Conservation (phyloP, 2,797 vertebrate genomes). For the Australoheros facetus region DNA sequence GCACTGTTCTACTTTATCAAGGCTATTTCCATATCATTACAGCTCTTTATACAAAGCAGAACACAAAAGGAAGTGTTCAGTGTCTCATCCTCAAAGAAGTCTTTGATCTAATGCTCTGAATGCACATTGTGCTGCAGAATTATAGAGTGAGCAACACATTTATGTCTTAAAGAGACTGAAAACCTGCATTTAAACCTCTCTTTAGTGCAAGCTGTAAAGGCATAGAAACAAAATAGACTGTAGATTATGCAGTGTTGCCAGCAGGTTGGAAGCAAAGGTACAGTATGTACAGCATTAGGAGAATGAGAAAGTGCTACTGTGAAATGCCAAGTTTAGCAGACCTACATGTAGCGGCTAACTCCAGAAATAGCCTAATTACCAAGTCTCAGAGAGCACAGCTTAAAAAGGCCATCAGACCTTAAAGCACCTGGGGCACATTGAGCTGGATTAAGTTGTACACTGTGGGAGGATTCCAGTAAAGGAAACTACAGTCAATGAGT, state of each 20-base stretch:
- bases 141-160: conserved; percentile 13
- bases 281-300: neutral
- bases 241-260: neutral
- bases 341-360: conserved; percentile 61
- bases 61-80: conserved; percentile 26
- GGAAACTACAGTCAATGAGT: conserved; percentile 46
- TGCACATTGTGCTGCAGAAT: conserved; percentile 21
- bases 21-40: conserved; percentile 51
- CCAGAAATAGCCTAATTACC: conserved; percentile 84
- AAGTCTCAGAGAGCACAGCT: conserved; percentile 79
- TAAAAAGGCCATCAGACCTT: conserved; percentile 78
- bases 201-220: neutral
- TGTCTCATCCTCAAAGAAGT: conserved; percentile 52
- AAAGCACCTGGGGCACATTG: conserved; percentile 72
- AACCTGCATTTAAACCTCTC: neutral
- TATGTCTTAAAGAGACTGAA: conserved; percentile 3
- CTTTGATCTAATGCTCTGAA: conserved; percentile 61
- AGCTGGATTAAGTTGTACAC: conserved; percentile 76
- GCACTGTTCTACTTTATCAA: conserved; percentile 32
- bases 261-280: conserved; percentile 4
- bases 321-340: conserved; percentile 71
- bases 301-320: conserved; percentile 49
- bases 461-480: conserved; percentile 53
- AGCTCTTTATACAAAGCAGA: conserved; percentile 43
- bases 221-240: neutral